These are phyloP conservation scores for Seriola rivoliana DNA, from an alignment of 2,113 vertebrate species.

Conservation along the genomic window DNA sequence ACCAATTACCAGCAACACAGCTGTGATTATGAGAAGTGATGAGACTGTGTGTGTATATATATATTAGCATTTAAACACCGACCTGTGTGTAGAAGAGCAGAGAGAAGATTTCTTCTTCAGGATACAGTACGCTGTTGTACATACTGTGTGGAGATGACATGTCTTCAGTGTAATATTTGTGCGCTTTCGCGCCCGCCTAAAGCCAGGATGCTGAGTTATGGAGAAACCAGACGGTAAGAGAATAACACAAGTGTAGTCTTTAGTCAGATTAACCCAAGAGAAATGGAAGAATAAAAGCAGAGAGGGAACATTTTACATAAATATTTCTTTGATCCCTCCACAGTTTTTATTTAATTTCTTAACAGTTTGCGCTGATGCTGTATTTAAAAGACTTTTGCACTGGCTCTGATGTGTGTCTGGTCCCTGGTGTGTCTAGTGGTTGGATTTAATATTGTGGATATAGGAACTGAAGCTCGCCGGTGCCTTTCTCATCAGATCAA, in stretches of 20 bases:
- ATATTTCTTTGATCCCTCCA: background rate
- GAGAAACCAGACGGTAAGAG: conserved; percentile 59
- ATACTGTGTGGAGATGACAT: conserved; percentile 14
- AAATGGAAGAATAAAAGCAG: background rate
- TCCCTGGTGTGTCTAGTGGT: background rate
- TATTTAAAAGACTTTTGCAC: background rate
- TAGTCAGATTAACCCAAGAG: conserved; percentile 1
- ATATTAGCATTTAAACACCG: conserved; percentile 32
- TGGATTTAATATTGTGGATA: conserved; percentile 1
- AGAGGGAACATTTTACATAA: background rate
- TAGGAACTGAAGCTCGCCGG: background rate
- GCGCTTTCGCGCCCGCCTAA: background rate
- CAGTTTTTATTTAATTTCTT: background rate
- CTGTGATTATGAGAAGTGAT: conserved; percentile 64
- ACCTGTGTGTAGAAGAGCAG: conserved; percentile 12
- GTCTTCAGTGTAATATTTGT: conserved; percentile 35
- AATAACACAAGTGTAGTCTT: background rate
- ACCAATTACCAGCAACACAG: conserved; percentile 30
- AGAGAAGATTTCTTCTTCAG: background rate
- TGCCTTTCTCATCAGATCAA: conserved; percentile 1
- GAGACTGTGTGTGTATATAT: conserved; percentile 25
- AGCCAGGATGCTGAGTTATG: conserved; percentile 21
- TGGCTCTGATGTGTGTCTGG: background rate
- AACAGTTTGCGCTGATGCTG: background rate
- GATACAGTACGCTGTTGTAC: conserved; percentile 5